Base-by-base conservation (phyloP, 2,113 vertebrate species). In the Phyllopteryx taeniolatus region DNA sequence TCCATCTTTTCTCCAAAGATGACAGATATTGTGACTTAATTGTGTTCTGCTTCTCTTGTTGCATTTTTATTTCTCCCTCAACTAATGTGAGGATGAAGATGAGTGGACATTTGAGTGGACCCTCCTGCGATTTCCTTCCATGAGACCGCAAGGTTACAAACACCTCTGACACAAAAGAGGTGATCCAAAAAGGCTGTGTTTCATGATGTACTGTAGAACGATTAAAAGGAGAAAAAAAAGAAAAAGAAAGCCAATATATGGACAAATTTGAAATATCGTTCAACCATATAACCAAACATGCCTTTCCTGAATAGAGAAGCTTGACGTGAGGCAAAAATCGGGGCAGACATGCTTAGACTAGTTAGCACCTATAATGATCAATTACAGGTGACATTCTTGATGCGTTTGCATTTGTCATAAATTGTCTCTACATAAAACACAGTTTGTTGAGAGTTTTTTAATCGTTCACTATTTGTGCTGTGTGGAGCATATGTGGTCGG, bases 1-100 rank as follows among this genome's bases (percentile, higher is more conserved):
- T 83, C 70, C 66, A 82, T 93, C 89, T 90, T 87, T 72, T 80
- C 76, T 75, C 78, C 80, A 79, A 88, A 85, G 72, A 80, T 89
- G 90, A 91, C 91, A 88, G 88, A 92, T 92, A 92, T 89, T 84
- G 86, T 81, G 12, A 72, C 86, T 87, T 92, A 93, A 93, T 90
- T 64, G 65, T 76, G 84, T 90, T 90, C 76, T 43, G 79, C 80
- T 76, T 78, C 83, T 90, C 78, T 73, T 66, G 86, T 87, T 85
- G 85, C 76, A 20, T 83, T 83, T 85, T 79, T 83, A 81, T 79
- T 84, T 84, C 81, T 66, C 74, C 72, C 67, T 72, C 35, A 71
- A 80, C 88, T 87, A 79, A 90, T 76, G 81, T 77, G 80, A 77
- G 85, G 88, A 85, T 90, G 85, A 92, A 91, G 90, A 93, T 90